These are phyloP conservation scores for Thalassaphorura encarpata DNA, from an alignment of 1,140 invertebrate species.

Conservation along the genomic window DNA sequence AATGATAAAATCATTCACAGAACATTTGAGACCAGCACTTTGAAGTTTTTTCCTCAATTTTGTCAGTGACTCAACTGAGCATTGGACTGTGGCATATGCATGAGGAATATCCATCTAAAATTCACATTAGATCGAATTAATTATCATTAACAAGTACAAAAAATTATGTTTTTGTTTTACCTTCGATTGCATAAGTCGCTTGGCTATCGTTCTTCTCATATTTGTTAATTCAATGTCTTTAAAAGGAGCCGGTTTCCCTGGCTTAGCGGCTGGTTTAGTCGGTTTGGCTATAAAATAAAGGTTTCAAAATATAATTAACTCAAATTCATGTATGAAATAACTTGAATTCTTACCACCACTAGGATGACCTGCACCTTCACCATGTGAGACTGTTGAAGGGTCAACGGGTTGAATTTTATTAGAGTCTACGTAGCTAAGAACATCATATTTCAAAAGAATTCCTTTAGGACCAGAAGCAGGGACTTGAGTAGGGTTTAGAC, in stretches of 20 bases:
- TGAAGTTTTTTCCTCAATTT: constrained; percentile 35
- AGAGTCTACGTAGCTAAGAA: constrained; percentile 46
- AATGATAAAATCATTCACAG: constrained; percentile 57
- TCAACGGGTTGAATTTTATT: constrained; percentile 44
- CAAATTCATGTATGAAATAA: background rate
- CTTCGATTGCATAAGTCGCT: constrained; percentile 51
- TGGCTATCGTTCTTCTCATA: constrained; percentile 45
- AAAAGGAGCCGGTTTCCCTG: constrained; percentile 2
- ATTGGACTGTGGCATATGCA: constrained; percentile 50
- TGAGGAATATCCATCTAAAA: constrained; percentile 48
- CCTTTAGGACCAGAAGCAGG: constrained; percentile 48
- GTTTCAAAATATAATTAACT: background rate
- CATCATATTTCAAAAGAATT: constrained; percentile 53
- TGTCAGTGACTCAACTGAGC: constrained; percentile 45
- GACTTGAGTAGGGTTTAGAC: constrained; percentile 42
- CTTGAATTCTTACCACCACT: too few relatives aligned
- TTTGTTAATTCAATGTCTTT: constrained; percentile 39
- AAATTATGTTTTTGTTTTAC: constrained; percentile 30
- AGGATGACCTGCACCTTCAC: too few relatives aligned
- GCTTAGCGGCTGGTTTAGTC: background rate
- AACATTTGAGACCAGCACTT: constrained; percentile 43
- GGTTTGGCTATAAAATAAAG: background rate
- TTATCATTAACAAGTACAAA: background rate
- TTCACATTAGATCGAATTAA: background rate
- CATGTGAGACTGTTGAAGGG: background rate